Base-by-base conservation (phyloP, 2,797 vertebrate genomes). In the Emys orbicularis region DNA sequence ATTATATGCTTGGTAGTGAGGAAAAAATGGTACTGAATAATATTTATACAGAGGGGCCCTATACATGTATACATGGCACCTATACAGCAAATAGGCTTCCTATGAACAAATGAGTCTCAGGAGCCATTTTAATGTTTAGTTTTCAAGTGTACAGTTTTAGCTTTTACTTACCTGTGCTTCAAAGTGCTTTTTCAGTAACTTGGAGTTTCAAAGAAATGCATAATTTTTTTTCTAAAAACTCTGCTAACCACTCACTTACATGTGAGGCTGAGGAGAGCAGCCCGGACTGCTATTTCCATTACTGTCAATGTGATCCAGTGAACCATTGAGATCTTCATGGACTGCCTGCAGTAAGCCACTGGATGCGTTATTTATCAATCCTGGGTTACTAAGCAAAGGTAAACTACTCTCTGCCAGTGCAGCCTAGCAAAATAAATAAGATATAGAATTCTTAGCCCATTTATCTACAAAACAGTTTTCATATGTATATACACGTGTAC, bases 371-470 rank as follows among this genome's bases (percentile, higher is more conserved):
- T 99, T 99, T 98, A 99, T 99, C 98, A 99, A 98, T 90, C 98
- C 98, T 4, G 99, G 99, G 97, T 99, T 99, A 96, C 99, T 99
- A 97, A 99, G 98, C 97, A 99, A 97, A 96, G 99, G 99, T 98
- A 99, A 99, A 98, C 99, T 99, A 98, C 99, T 99, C 98, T 99
- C 99, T 81, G 99, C 99, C 98, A 99, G 98, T 27, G 99, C 99
- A 91, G 99, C 99, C 99, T 99, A 97, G 81, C 84, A 92, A 97
- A 97, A 97, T 6, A 87, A 94, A 93, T 27, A 92, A 93, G 97
- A 94, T 81, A 87, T 34, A 80, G 44, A 94, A 96, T 90, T 82
- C 54, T 94, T 77, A 95, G 95, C 72, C 19, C 50, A 74, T 12
- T 83, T 9, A 16, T 6, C 74, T 1, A 92, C 50, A 37, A 89